Evolutionary conservation across 2,113 vertebrate species (phyloP).

Genomic region (Atractosteus spatula): DNA sequence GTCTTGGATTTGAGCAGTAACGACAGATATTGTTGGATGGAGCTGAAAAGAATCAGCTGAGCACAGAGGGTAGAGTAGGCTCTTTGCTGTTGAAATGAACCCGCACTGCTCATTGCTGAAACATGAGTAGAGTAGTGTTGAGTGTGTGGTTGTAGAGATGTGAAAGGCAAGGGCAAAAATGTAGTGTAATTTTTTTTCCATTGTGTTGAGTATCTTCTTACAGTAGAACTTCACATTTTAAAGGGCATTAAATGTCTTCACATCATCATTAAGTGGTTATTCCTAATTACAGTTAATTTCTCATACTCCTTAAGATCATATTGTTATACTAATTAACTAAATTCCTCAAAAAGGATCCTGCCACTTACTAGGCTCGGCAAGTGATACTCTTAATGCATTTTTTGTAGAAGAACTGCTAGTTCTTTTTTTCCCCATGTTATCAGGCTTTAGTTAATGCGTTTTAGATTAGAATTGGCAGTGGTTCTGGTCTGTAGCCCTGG

Average conservation of each 20-base stretch:
- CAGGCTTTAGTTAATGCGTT: neutral
- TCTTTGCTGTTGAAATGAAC: neutral
- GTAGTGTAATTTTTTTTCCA: no score
- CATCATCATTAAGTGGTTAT: neutral
- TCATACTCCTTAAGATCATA: neutral
- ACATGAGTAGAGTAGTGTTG: no score
- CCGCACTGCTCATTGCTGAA: no score
- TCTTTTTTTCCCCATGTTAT: conserved; percentile 1
- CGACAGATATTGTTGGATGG: neutral
- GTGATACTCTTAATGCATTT: neutral
- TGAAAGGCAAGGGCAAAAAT: no score
- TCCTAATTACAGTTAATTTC: neutral
- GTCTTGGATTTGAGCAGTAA: neutral
- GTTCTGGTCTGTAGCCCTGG: neutral
- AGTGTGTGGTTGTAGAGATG: no score
- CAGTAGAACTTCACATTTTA: no score
- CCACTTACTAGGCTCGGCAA: no score
- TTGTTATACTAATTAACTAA: neutral
- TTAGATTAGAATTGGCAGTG: neutral
- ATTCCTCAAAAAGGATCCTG: no score
- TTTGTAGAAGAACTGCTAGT: no score
- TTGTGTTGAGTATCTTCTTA: no score
- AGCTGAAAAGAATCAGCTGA: conserved; percentile 2
- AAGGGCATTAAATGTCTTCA: no score
- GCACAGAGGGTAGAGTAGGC: neutral